phyloP scores from a whole-genome alignment of 2,888 invertebrate genomes.

The Frankliniella fusca region DNA sequence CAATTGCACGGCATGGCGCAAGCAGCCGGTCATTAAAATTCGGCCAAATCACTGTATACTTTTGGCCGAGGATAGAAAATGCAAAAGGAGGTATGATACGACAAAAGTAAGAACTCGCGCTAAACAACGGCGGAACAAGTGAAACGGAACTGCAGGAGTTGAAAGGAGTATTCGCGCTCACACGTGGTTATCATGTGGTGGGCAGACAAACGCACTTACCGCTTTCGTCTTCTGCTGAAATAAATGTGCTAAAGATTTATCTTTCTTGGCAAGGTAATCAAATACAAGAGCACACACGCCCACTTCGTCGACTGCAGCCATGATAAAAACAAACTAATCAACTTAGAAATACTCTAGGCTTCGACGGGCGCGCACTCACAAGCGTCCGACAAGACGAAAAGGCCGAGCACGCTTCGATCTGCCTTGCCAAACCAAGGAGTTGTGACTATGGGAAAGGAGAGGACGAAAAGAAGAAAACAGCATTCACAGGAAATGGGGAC shows the following conservation, averaged over 20 bases:
- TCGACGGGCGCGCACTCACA: neutral
- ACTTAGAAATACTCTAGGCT: neutral
- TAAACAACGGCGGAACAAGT: neutral
- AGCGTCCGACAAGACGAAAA: neutral
- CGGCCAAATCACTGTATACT: no score
- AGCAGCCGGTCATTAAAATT: no score
- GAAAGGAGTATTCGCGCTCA: neutral
- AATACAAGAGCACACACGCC: neutral
- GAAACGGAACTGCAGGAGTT: neutral
- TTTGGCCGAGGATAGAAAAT: no score
- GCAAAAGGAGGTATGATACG: neutral
- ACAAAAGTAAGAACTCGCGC: neutral
- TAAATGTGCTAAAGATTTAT: constrained; percentile 54
- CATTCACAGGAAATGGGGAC: neutral
- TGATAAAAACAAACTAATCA: neutral
- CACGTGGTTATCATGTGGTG: neutral
- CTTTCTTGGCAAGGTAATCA: neutral
- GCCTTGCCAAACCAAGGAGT: neutral
- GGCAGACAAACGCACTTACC: constrained; percentile 56
- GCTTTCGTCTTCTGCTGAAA: constrained; percentile 69
- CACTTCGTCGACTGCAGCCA: neutral
- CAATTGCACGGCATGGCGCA: no score
- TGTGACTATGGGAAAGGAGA: neutral
- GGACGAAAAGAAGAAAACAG: neutral
- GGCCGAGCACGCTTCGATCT: neutral